These are phyloP conservation scores for Drosophila stalkeri DNA, from an alignment of 2,888 invertebrate genomes.

Conservation along the genomic window DNA sequence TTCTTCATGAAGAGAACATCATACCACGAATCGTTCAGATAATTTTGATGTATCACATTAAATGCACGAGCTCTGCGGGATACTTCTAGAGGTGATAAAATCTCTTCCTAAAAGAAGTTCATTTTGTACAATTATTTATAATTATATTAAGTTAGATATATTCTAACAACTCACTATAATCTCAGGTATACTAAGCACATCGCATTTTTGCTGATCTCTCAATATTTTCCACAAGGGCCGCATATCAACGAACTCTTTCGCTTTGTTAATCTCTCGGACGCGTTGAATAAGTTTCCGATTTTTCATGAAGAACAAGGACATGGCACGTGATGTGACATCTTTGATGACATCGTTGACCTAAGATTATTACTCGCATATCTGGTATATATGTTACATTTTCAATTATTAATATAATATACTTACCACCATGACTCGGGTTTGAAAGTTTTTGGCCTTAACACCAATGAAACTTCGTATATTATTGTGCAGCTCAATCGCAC, in stretches of 20 bases:
- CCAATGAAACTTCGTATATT: conserved; percentile 74
- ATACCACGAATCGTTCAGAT: conserved; percentile 81
- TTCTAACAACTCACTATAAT: conserved; percentile 54
- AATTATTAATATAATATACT: conserved; percentile 8
- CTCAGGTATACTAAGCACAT: conserved; percentile 79
- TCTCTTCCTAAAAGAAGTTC: conserved; percentile 52
- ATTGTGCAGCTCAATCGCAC: conserved; percentile 70
- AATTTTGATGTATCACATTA: conserved; percentile 80
- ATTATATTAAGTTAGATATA: neutral
- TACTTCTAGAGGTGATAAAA: conserved; percentile 78
- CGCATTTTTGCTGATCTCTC: conserved; percentile 77
- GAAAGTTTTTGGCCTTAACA: conserved; percentile 71
- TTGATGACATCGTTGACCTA: conserved; percentile 82
- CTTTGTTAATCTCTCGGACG: conserved; percentile 64
- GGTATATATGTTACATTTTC: too few relatives aligned
- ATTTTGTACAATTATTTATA: neutral
- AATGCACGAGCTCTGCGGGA: conserved; percentile 75
- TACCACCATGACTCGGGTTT: conserved; percentile 74
- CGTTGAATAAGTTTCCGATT: conserved; percentile 70
- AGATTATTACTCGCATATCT: neutral
- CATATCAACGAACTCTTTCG: conserved; percentile 58
- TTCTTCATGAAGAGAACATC: conserved; percentile 81
- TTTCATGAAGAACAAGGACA: conserved; percentile 76
- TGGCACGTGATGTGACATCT: conserved; percentile 75
- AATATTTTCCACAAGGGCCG: conserved; percentile 82